A percentile compares a stretch with the other conserved stretches of the same genome.
Evolutionary conservation across 2,888 invertebrate species (phyloP).

Genomic region (Quadroppia sp.): DNA sequence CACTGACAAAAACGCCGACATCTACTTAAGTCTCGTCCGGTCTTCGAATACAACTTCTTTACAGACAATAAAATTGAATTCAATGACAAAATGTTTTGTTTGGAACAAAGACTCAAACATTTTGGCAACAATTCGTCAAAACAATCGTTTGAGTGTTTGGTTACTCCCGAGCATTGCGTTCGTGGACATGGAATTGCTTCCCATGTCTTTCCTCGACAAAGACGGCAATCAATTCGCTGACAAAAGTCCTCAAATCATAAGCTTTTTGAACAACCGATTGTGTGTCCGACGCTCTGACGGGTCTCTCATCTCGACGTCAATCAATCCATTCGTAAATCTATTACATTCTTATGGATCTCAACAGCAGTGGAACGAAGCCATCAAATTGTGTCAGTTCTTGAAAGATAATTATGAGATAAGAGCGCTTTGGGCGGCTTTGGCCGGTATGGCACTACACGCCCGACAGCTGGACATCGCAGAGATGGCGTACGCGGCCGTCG

Average conservation of each 20-base stretch:
- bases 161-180: slow-evolving; percentile 70
- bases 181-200: slow-evolving; percentile 66
- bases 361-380: slow-evolving; percentile 76
- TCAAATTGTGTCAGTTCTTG: slow-evolving; percentile 69
- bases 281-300: slow-evolving; percentile 84
- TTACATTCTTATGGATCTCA: slow-evolving; percentile 67
- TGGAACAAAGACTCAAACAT: slow-evolving; percentile 76
- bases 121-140: slow-evolving; percentile 71
- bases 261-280: slow-evolving; percentile 77
- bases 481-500: slow-evolving; percentile 87
- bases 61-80: slow-evolving; percentile 68
- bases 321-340: slow-evolving; percentile 64
- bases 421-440: slow-evolving; percentile 85
- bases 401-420: slow-evolving; percentile 57
- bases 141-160: slow-evolving; percentile 69
- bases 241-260: slow-evolving; percentile 72
- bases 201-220: slow-evolving; percentile 58
- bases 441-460: slow-evolving; percentile 80
- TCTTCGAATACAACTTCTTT: slow-evolving; percentile 62
- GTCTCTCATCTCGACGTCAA: slow-evolving; percentile 68
- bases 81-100: slow-evolving; percentile 62
- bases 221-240: slow-evolving; percentile 66
- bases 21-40: slow-evolving; percentile 68
- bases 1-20: slow-evolving; percentile 80
- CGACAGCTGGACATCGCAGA: slow-evolving; percentile 85